Evolutionary conservation across 35 echinoderm and acorn worm genomes (phyloP), one percentile per base, ranked within the genome.

Genomic region (Apostichopus parvimensis): DNA sequence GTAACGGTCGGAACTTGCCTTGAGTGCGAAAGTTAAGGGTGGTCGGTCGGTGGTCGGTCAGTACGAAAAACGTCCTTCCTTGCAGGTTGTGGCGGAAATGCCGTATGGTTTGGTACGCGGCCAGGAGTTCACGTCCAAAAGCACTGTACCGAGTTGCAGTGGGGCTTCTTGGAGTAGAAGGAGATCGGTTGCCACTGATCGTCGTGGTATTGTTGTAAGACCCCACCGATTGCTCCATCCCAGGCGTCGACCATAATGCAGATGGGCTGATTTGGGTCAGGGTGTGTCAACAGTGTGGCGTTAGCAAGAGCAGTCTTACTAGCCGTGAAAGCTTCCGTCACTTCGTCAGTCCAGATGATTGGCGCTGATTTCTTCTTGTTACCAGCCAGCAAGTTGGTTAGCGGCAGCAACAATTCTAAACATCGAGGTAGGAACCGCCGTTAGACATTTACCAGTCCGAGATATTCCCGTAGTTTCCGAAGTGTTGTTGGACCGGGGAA

Each of bases 1-100:
- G 81, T 94, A 81, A 18, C 89, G 89, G 59, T 92, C 90, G 28
- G 90, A 66, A 57, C 26, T 76, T 15, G 82, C 52, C 12, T 75
- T 83, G 15, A 92, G 82, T n/a, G 94, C 86, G 54, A 70, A 94
- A 4, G 70, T 73, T 6, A 73, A 20, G 25, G 25, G 25, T 25
- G 25, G 25, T 25, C 8, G 76, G 87, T 80, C 90, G 82, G 78
- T 90, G 78, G 56, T 94, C 77, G 15, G 93, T 90, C 1, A 23
- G 56, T 14, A 93, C 45, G 6, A 26, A 25, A 61, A 90, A 77
- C n/a, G 7, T 18, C 9, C 88, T 5, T 25, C 24, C 72, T 26
- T 85, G 52, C 55, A 73, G 13, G 2, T 8, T 54, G 28, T 92
- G 77, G 5, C 90, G 77, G 70, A 92, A 92, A 64, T 82, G 78